phyloP scores from a whole-genome alignment of 2,113 vertebrate species.

The Perccottus glenii region DNA sequence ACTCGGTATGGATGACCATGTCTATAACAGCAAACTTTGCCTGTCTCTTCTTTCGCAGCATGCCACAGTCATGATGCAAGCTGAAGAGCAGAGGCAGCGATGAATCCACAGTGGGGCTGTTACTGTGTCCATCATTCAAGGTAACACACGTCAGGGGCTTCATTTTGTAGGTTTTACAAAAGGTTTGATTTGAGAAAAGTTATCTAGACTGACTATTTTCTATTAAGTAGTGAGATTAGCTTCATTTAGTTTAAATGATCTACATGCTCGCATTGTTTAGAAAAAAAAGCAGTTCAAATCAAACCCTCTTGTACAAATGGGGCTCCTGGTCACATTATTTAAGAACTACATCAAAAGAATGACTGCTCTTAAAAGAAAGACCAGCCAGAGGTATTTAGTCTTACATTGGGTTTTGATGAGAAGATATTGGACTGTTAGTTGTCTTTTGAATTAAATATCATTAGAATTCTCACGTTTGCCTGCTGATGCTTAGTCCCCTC shows the following conservation, averaged over 20 bases:
- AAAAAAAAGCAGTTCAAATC: slow-evolving; percentile 31
- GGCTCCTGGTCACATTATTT: slow-evolving; percentile 55
- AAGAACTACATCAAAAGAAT: slow-evolving; percentile 44
- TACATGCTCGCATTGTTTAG: too few relatives aligned
- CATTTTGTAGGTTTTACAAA: slow-evolving; percentile 40
- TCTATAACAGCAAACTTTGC: slow-evolving; percentile 53
- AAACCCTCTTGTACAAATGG: slow-evolving; percentile 57
- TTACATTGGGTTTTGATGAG: slow-evolving; percentile 53
- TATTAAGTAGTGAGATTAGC: too few relatives aligned
- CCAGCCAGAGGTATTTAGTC: slow-evolving; percentile 57
- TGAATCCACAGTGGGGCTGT: slow-evolving; percentile 42
- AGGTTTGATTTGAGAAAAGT: slow-evolving; percentile 44
- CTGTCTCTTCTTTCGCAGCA: slow-evolving; percentile 57
- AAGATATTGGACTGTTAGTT: slow-evolving; percentile 53
- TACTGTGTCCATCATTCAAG: slow-evolving; percentile 31
- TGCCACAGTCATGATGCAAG: slow-evolving; percentile 90
- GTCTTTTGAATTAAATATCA: slow-evolving; percentile 49
- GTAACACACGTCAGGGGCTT: slow-evolving; percentile 52
- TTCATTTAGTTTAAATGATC: too few relatives aligned
- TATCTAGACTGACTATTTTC: too few relatives aligned
- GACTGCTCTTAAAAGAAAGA: slow-evolving; percentile 62
- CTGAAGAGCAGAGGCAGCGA: slow-evolving; percentile 63
- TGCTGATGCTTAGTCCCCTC: slow-evolving; percentile 78
- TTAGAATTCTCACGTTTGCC: slow-evolving; percentile 82
- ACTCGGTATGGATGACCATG: slow-evolving; percentile 68